phyloP scores from a whole-genome alignment of 1,140 invertebrate species.

The Halyomorpha halys region DNA sequence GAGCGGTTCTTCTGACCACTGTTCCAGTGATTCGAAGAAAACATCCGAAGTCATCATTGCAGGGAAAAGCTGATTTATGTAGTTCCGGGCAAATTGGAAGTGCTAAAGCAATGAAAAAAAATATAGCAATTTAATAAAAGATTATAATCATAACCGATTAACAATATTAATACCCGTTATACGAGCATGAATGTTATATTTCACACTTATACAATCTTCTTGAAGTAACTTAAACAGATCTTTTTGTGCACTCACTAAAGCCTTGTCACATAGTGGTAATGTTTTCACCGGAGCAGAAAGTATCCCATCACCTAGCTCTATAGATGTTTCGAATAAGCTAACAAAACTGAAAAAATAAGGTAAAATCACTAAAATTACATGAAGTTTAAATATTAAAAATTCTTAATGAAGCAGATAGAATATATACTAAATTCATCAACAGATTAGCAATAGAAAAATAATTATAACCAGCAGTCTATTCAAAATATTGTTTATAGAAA shows the following conservation, averaged over 20 bases:
- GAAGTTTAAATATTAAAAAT: no score
- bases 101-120: slow-evolving; percentile 32
- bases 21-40: slow-evolving; percentile 57
- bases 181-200: slow-evolving; percentile 55
- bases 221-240: slow-evolving; percentile 15
- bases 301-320: slow-evolving; percentile 45
- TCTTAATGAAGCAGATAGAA: no score
- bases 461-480: no score
- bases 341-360: slow-evolving; percentile 46
- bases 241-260: slow-evolving; percentile 48
- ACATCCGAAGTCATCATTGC: slow-evolving; percentile 51
- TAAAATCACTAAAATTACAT: neutral
- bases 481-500: no score
- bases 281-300: slow-evolving; percentile 43
- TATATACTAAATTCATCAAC: no score
- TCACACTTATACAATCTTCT: slow-evolving; percentile 39
- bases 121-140: slow-evolving; percentile 3
- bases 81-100: slow-evolving; percentile 48
- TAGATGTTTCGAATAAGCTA: slow-evolving; percentile 47
- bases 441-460: no score
- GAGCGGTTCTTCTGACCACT: slow-evolving; percentile 59
- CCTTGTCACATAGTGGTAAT: slow-evolving; percentile 50
- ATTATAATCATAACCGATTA: neutral
- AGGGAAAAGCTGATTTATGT: slow-evolving; percentile 48
- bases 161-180: slow-evolving; percentile 35